Evolutionary conservation across 2,113 vertebrate species (phyloP).

Genomic region (Silurus asotus): DNA sequence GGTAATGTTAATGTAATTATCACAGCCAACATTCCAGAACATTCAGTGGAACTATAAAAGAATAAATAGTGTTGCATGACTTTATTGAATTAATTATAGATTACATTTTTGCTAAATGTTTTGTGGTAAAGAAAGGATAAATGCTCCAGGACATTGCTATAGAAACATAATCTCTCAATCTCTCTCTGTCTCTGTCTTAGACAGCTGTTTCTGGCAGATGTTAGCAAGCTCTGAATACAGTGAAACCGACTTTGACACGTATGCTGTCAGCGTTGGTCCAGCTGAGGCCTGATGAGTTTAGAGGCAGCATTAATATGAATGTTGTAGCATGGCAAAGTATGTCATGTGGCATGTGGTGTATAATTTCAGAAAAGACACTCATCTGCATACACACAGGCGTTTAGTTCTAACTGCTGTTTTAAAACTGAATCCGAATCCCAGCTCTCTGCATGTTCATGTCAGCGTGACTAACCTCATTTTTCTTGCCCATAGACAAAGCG

Average conservation of each 20-base stretch:
- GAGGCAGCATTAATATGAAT: slow-evolving; percentile 3
- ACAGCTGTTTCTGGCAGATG: slow-evolving; percentile 25
- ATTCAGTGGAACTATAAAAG: background rate
- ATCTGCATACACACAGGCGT: slow-evolving; percentile 7
- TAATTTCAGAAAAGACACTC: slow-evolving; percentile 5
- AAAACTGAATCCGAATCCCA: slow-evolving; percentile 25
- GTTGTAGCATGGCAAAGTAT: slow-evolving; percentile 11
- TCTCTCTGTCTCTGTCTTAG: background rate
- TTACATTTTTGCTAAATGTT: background rate
- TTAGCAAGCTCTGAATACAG: background rate
- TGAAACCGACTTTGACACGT: slow-evolving; percentile 16
- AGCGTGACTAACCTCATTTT: slow-evolving; percentile 38
- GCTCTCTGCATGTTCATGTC: slow-evolving; percentile 20
- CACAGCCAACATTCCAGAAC: background rate
- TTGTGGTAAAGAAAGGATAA: background rate
- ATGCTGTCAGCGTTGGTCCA: background rate
- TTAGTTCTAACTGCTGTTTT: background rate
- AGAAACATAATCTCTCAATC: background rate
- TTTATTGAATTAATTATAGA: background rate
- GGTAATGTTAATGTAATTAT: background rate
- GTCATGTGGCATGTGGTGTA: background rate
- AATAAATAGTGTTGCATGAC: background rate
- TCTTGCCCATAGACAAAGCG: slow-evolving; percentile 42
- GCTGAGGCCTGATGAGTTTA: background rate
- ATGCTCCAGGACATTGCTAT: background rate